Evolutionary conservation across 2,888 invertebrate genomes (phyloP).

Genomic region (Agrilus biguttatus): DNA sequence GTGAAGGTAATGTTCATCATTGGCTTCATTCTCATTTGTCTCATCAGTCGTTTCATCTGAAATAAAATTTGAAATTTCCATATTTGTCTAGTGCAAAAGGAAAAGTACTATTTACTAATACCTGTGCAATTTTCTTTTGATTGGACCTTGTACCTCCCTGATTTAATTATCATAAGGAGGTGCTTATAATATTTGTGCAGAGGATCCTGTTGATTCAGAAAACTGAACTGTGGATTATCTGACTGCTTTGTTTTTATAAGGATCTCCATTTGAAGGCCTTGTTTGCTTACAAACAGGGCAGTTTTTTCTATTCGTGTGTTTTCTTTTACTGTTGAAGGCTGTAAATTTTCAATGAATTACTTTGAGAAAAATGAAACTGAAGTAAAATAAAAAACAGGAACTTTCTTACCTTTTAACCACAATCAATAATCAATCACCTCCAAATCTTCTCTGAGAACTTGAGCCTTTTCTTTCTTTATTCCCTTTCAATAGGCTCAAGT

Average conservation of each 20-base stretch:
- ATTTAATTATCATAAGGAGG: constrained; percentile 52
- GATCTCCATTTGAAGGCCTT: constrained; percentile 97
- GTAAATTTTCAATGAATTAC: constrained; percentile 15
- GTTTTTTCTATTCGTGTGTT: constrained; percentile 94
- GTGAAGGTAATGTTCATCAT: constrained; percentile 62
- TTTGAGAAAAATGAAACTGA: too few relatives aligned
- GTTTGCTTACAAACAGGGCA: constrained; percentile 71
- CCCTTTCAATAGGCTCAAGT: too few relatives aligned
- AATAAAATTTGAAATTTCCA: constrained; percentile 2
- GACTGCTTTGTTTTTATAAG: constrained; percentile 94
- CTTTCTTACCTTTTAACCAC: too few relatives aligned
- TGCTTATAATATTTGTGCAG: constrained; percentile 84
- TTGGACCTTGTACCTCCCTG: constrained; percentile 41
- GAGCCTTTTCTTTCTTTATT: too few relatives aligned
- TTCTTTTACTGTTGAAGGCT: constrained; percentile 79
- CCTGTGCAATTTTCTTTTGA: constrained; percentile 10
- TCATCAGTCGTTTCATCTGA: constrained; percentile 16
- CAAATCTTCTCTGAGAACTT: too few relatives aligned
- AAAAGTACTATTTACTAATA: neutral
- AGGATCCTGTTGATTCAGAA: constrained; percentile 72
- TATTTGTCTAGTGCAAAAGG: neutral
- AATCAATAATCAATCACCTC: too few relatives aligned
- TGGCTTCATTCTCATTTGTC: constrained; percentile 37
- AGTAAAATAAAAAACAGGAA: too few relatives aligned
- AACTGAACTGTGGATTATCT: constrained; percentile 84